Conservation (phyloP, 1,140 invertebrate genomes). For the Pinna nobilis region DNA sequence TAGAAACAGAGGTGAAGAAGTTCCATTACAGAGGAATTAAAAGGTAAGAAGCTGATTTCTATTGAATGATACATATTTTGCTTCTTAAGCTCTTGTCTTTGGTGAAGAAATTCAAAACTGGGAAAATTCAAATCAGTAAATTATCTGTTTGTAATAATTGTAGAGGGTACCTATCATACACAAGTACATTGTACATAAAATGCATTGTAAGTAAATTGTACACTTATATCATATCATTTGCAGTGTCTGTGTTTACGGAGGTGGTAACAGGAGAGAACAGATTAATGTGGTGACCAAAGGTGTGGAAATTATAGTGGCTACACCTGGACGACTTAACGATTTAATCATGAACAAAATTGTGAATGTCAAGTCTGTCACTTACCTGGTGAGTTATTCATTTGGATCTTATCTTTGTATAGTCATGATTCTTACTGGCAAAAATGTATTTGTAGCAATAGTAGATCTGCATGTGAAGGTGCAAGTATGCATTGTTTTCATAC, state of each 20-base stretch:
- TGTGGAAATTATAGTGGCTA: conserved; percentile 92
- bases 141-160: too few species aligned
- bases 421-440: too few species aligned
- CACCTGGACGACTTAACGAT: conserved; percentile 91
- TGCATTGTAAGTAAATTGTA: neutral
- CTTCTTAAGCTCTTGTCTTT: too few species aligned
- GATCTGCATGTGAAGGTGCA: too few species aligned
- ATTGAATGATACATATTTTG: too few species aligned
- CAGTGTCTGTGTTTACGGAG: conserved; percentile 91
- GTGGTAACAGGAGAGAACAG: conserved; percentile 85
- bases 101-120: too few species aligned
- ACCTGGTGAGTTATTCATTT: conserved; percentile 73
- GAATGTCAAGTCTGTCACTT: conserved; percentile 72
- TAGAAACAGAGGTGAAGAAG: conserved; percentile 89
- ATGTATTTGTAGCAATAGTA: too few species aligned
- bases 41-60: conserved; percentile 79
- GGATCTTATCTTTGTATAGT: too few species aligned
- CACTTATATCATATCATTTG: conserved; percentile 30
- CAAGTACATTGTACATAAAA: too few species aligned
- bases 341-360: conserved; percentile 78
- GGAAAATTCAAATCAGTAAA: too few species aligned
- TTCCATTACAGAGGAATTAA: conserved; percentile 89
- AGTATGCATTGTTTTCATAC: too few species aligned
- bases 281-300: conserved; percentile 82
- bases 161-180: too few species aligned